Evolutionary conservation across 2,113 vertebrate genomes (phyloP), one percentile per base, ranked within the genome.

Genomic region (Salvelinus alpinus): DNA sequence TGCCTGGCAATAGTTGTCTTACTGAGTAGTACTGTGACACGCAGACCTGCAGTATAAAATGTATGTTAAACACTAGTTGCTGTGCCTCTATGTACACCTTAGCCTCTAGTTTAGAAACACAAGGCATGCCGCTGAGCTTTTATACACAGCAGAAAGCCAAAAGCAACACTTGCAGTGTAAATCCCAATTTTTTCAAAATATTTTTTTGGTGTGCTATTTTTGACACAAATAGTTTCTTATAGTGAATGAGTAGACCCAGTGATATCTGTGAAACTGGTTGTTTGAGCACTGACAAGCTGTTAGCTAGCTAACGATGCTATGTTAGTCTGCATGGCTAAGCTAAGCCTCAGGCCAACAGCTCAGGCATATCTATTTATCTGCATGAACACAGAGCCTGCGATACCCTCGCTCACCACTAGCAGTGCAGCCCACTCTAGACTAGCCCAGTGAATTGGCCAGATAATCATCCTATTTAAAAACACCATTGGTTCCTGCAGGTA

Each of bases 221-320:
- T 87, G 48, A 84, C 87, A 88, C 73, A 76, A 64, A 84, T 51
- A 72, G 84, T 84, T 88, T 84, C 73, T 85, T 82, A 79, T 5
- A 66, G 81, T 60, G 66, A 75, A 22, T 24, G 47, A 82, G 27
- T 8, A 78, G 54, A 84, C 71, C 20, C 67, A 16, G 65, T 9
- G 18, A 48, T 24, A 70, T 47, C 18, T 27, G 60, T 9, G 20
- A 64, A 31, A n/a, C 59, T 47, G 62, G 38, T 66, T 69, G 71
- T 76, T 68, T 64, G 83, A 74, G 73, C 79, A 70, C 20, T 22
- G 3, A 8, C 69, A 3, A 18, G 70, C 65, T 44, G 6, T 59
- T 51, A 29, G 64, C 81, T 75, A 24, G 62, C 77, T 74, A 82
- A 80, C 73, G 60, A 8, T 80, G 75, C 77, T 77, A 20, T 34